Conservation (phyloP, 2,113 vertebrate genomes). For the Nansenia antarctica region DNA sequence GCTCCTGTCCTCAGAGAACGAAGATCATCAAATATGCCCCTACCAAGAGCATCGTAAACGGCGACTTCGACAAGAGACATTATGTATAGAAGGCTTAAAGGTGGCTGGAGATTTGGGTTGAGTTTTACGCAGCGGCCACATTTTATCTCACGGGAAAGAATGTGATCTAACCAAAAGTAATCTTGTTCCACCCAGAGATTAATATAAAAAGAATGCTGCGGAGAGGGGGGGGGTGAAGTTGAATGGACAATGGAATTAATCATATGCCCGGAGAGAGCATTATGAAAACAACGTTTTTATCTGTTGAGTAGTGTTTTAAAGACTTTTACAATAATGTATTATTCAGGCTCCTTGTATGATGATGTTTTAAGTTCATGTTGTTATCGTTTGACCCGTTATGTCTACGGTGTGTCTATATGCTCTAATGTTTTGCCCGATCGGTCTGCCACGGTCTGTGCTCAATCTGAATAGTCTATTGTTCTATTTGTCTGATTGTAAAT, state of each 20-base stretch:
- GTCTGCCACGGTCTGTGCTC: slow-evolving; percentile 22
- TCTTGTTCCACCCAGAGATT: too few species aligned
- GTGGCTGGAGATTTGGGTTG: too few species aligned
- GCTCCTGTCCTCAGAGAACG: slow-evolving; percentile 74
- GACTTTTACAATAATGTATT: background rate
- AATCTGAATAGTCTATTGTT: slow-evolving; percentile 22
- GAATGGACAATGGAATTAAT: too few species aligned
- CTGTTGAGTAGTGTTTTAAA: background rate
- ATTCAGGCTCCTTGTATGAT: background rate
- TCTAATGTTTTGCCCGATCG: background rate
- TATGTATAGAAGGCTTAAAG: slow-evolving; percentile 89
- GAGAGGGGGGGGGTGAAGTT: too few species aligned
- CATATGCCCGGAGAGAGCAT: background rate
- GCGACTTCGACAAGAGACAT: slow-evolving; percentile 87
- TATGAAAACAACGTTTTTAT: background rate
- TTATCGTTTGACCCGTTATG: background rate
- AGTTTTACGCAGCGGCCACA: background rate
- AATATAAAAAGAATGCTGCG: too few species aligned
- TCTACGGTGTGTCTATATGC: too few species aligned
- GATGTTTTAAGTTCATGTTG: slow-evolving; percentile 2
- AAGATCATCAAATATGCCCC: slow-evolving; percentile 81
- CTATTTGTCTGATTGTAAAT: slow-evolving; percentile 1
- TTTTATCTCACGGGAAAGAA: too few species aligned
- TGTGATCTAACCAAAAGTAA: too few species aligned
- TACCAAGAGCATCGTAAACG: slow-evolving; percentile 75